Evolutionary conservation across 2,797 vertebrate species (phyloP).

Genomic region (Okamejei kenojei): DNA sequence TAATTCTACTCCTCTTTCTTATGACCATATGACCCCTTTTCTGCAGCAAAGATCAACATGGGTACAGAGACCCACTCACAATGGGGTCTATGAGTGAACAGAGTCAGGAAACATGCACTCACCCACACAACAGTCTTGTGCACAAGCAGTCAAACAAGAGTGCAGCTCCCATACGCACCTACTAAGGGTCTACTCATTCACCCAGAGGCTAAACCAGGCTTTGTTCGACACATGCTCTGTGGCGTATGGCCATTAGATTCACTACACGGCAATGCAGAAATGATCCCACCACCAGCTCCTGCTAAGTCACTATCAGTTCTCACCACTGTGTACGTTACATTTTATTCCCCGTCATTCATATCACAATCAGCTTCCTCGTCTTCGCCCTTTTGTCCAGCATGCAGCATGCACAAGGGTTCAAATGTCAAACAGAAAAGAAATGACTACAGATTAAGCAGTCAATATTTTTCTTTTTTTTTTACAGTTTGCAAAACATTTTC

Average conservation of each 20-base stretch:
- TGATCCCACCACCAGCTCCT: not conserved
- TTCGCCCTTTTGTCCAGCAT: conserved; percentile 30
- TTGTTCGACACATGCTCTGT: not conserved
- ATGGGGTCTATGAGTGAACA: not conserved
- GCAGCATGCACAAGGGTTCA: conserved; percentile 32
- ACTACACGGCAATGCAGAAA: not conserved
- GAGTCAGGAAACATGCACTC: not conserved
- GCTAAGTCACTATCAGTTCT: conserved; percentile 14
- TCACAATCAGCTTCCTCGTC: conserved; percentile 34
- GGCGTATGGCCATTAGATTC: not conserved
- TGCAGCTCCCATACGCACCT: not conserved
- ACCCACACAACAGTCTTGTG: not conserved
- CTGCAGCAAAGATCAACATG: not conserved
- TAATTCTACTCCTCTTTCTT: too few species aligned
- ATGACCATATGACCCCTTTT: too few species aligned
- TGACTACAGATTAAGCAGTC: not conserved
- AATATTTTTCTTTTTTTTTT: not conserved
- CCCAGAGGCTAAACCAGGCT: not conserved
- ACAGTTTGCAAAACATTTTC: not conserved
- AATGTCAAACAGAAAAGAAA: conserved; percentile 30
- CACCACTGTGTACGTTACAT: conserved; percentile 16
- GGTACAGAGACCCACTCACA: not conserved
- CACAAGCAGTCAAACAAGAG: not conserved
- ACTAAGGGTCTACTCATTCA: not conserved
- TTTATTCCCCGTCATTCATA: conserved; percentile 31